phyloP scores from a whole-genome alignment of 2,888 invertebrate genomes.

The Spilarctia lutea region DNA sequence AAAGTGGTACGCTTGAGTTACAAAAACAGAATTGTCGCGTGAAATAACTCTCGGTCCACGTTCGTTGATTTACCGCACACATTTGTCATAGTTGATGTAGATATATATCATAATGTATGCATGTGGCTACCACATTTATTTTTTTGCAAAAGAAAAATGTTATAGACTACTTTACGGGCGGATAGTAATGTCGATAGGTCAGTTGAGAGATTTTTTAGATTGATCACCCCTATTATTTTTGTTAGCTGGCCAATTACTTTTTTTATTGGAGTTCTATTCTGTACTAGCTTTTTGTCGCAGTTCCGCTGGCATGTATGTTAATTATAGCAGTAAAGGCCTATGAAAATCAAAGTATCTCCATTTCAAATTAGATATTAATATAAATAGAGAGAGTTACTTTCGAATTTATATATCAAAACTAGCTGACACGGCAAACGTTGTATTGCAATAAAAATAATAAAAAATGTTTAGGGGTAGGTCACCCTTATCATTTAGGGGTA shows the following conservation, averaged over 20 bases:
- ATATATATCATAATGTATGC: conserved; percentile 71
- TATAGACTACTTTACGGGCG: conserved; percentile 59
- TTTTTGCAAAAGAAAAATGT: conserved; percentile 66
- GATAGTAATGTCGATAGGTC: conserved; percentile 64
- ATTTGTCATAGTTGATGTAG: conserved; percentile 74
- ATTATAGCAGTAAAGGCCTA: too few relatives aligned
- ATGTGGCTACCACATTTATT: conserved; percentile 64
- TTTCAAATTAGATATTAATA: too few relatives aligned
- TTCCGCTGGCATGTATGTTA: too few relatives aligned
- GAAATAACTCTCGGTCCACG: conserved; percentile 62
- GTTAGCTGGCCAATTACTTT: conserved; percentile 45
- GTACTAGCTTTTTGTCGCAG: neutral
- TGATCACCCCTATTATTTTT: conserved; percentile 43
- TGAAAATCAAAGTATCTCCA: too few relatives aligned
- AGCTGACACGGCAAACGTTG: too few relatives aligned
- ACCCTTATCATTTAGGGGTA: too few relatives aligned
- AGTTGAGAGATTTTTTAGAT: conserved; percentile 61
- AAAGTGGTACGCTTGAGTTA: conserved; percentile 24
- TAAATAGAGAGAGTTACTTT: too few relatives aligned
- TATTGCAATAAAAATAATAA: too few relatives aligned
- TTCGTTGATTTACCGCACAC: conserved; percentile 73
- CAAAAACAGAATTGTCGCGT: conserved; percentile 48
- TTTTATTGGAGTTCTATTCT: conserved; percentile 20
- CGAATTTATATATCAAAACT: too few relatives aligned
- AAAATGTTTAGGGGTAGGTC: too few relatives aligned